phyloP scores from a whole-genome alignment of 1,140 invertebrate genomes.

The Drosophila parabipectinata region DNA sequence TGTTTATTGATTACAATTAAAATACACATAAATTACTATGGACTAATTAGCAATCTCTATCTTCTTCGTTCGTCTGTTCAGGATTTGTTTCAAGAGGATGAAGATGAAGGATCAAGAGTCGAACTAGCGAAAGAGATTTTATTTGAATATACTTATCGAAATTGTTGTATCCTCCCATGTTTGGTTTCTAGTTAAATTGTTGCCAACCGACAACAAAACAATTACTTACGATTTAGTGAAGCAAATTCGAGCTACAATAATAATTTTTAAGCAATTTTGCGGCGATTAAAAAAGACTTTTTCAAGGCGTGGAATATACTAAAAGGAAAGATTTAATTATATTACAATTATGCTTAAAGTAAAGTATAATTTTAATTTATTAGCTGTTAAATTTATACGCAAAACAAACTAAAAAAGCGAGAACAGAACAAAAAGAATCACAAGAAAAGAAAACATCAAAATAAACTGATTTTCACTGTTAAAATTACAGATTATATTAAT shows the following conservation, averaged over 20 bases:
- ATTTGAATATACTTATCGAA: slow-evolving; percentile 25
- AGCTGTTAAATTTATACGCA: slow-evolving; percentile 82
- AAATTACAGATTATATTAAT: slow-evolving; percentile 69
- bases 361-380: slow-evolving; percentile 81
- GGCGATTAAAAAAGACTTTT: slow-evolving; percentile 81
- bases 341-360: slow-evolving; percentile 76
- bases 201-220: slow-evolving; percentile 25
- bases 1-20: slow-evolving; percentile 74
- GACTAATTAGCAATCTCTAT: slow-evolving; percentile 37
- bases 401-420: slow-evolving; percentile 50
- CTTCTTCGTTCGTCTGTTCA: slow-evolving; percentile 48
- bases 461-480: slow-evolving; percentile 82
- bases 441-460: slow-evolving; percentile 68
- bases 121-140: slow-evolving; percentile 36
- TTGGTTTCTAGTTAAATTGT: slow-evolving; percentile 60
- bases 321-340: slow-evolving; percentile 63
- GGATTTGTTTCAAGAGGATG: slow-evolving; percentile 39
- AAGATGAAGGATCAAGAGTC: neutral
- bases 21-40: slow-evolving; percentile 52
- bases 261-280: slow-evolving; percentile 76
- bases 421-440: slow-evolving; percentile 54
- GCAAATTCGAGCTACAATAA: slow-evolving; percentile 69
- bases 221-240: slow-evolving; percentile 52
- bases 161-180: slow-evolving; percentile 47
- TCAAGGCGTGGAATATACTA: slow-evolving; percentile 39